Evolutionary conservation across 2,888 invertebrate genomes (phyloP).

Genomic region (Kryphioiulus occultus): DNA sequence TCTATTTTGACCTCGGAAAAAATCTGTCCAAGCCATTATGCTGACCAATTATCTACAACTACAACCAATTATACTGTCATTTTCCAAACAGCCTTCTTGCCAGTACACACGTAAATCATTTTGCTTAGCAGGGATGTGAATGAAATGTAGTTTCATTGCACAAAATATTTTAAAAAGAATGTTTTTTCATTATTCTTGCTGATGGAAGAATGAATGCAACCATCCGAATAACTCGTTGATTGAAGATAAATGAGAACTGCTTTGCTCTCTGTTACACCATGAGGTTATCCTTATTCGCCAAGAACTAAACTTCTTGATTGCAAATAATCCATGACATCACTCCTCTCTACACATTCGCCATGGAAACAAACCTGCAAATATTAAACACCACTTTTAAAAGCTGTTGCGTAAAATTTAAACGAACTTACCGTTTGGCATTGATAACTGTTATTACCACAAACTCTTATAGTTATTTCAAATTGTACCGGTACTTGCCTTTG

Average conservation of each 20-base stretch:
- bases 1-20: no score
- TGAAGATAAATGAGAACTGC: background rate
- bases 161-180: no score
- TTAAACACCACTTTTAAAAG: background rate
- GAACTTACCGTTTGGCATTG: background rate
- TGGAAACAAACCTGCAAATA: constrained; percentile 27
- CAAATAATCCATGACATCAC: background rate
- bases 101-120: no score
- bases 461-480: background rate
- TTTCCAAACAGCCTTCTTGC: no score
- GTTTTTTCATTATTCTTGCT: no score
- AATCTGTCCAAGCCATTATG: no score
- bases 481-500: background rate
- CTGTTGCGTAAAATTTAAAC: background rate
- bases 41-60: no score
- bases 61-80: no score
- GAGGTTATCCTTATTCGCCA: background rate
- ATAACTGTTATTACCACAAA: no score
- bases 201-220: background rate
- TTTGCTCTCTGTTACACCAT: background rate
- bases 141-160: no score
- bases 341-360: background rate
- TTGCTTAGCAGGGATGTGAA: no score
- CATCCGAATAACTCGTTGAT: background rate
- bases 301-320: background rate